Evolutionary conservation across 1,140 invertebrate species (phyloP), one percentile per base, ranked within the genome.

Genomic region (Drosophila takahashii): DNA sequence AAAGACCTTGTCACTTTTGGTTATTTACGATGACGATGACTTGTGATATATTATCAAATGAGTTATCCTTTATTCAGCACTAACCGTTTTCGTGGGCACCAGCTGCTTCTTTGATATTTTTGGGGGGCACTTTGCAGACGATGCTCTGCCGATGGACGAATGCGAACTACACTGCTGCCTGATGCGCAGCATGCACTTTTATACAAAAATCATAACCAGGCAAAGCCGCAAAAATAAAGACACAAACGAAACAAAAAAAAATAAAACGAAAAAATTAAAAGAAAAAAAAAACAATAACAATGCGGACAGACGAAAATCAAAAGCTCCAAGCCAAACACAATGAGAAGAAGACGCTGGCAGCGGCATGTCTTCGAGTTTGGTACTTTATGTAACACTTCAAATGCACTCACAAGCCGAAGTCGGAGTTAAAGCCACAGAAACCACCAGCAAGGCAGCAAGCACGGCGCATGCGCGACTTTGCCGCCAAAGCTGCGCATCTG

Each of bases 311-410:
- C 64, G 59, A 67, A 67, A 67, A 67, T 67, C 64, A 65, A 67
- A 86, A 87, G 83, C 83, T 87, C 64, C 70, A 27, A 67, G 45
- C 41, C 72, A 67, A 75, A 65, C 51, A 79, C 76, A 84, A 66
- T 64, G 72, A 58, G 78, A 59, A 72, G 56, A 65, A 53, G 72
- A 51, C 51, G 58, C 45, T 57, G 69, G 52, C 81, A 70, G 57
- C 41, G 51, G 52, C 44, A 41, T 69, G 74, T 79, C 62, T 60
- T 53, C 44, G 18, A 66, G 72, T 83, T 79, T 56, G 65, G 56
- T 84, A 75, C 69, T 87, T 87, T 87, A 87, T 84, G 84, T 87
- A 87, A 87, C 84, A 70, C 67, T 80, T 59, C 79, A 77, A 89
- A 80, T 87, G 84, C 84, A 87, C 84, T 87, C 72, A 79, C 84